phyloP scores from a whole-genome alignment of 1,140 invertebrate species.

The Matsumurasca onukii region DNA sequence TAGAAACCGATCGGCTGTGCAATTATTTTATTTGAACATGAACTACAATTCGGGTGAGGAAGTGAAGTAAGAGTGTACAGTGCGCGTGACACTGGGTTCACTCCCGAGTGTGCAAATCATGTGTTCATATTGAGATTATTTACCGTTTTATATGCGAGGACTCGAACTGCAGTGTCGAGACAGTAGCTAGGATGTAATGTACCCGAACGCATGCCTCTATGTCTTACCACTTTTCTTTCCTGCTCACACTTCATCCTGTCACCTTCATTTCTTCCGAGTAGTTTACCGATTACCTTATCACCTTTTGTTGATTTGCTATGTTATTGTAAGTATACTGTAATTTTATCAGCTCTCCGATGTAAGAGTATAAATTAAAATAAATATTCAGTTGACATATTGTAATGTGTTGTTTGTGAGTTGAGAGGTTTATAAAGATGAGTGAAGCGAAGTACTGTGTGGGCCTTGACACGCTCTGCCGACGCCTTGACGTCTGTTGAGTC shows the following conservation, averaged over 20 bases:
- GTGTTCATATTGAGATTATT: slow-evolving; percentile 20
- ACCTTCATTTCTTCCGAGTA: not conserved
- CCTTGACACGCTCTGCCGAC: too few relatives aligned
- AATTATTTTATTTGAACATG: slow-evolving; percentile 1
- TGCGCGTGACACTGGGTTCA: not conserved
- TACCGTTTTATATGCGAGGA: slow-evolving; percentile 1
- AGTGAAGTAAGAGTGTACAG: not conserved
- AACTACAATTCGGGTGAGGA: not conserved
- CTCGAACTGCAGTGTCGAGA: not conserved
- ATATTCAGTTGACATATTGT: not conserved
- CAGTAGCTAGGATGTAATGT: slow-evolving; percentile 10
- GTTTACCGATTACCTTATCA: not conserved
- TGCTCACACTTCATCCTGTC: not conserved
- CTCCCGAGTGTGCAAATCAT: slow-evolving; percentile 6
- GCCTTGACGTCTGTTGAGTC: too few relatives aligned
- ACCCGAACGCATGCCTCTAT: slow-evolving; percentile 10
- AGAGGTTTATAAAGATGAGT: not conserved
- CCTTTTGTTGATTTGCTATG: not conserved
- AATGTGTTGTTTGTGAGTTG: slow-evolving; percentile 8
- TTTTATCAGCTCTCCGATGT: not conserved
- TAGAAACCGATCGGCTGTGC: slow-evolving; percentile 15
- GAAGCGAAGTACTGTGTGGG: not conserved
- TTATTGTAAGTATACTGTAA: not conserved
- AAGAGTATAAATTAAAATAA: not conserved
- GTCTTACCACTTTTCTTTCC: not conserved